Percentiles rank a stretch among this genome's conserved stretches.
phyloP scores from a whole-genome alignment of 35 echinoderm and acorn worm species.

The Nesometra sesokonis region DNA sequence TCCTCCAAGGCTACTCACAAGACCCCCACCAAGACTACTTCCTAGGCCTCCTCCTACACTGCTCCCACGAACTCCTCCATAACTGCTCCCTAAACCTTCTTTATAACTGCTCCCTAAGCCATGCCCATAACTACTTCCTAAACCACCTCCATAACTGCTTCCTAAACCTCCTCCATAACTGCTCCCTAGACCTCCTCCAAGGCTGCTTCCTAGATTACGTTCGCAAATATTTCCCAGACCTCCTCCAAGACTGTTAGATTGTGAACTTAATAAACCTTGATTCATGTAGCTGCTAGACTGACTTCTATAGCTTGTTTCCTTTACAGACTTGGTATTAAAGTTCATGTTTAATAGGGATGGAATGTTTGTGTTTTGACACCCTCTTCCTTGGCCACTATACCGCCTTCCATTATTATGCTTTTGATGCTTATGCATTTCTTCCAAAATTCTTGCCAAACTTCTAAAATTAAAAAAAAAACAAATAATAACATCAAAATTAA shows the following conservation, averaged over 20 bases:
- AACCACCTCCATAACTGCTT: not conserved
- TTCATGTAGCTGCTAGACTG: not conserved
- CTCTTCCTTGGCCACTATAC: not conserved
- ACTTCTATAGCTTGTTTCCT: not conserved
- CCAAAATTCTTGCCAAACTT: not conserved
- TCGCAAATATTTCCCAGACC: not conserved
- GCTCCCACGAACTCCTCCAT: too few relatives aligned
- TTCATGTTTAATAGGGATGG: not conserved
- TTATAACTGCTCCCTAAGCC: not conserved
- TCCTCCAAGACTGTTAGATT: not conserved
- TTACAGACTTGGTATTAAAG: not conserved
- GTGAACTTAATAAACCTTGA: not conserved
- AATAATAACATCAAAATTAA: too few relatives aligned
- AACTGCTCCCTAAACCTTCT: too few relatives aligned
- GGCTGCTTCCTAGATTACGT: too few relatives aligned
- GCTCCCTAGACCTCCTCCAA: too few relatives aligned
- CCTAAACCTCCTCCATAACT: not conserved
- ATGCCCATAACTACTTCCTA: not conserved
- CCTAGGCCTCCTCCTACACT: too few relatives aligned
- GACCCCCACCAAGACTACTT: not conserved
- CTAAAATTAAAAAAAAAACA: not conserved
- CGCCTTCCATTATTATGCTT: not conserved
- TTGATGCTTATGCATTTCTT: not conserved
- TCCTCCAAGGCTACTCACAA: not conserved
- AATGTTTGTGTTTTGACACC: not conserved